Evolutionary conservation across 2,113 vertebrate genomes (phyloP), one percentile per base, ranked within the genome.

Genomic region (Strigops habroptila): DNA sequence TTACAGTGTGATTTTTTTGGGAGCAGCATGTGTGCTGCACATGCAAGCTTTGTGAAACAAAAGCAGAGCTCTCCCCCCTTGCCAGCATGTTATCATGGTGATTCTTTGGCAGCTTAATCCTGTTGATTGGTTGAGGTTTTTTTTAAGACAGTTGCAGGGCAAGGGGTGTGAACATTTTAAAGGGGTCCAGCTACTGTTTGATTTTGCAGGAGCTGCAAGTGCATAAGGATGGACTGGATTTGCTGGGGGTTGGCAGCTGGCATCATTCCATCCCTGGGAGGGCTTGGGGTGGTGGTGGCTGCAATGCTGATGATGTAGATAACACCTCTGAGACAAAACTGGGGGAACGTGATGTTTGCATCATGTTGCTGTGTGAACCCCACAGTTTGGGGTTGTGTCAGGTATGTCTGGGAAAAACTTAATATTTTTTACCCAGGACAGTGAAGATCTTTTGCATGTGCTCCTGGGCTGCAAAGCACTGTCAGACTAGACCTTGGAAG

Each of bases 1-100:
- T 81, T 80, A 14, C 30, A 52, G 41, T 1, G 18, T 6, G 37
- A 37, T 88, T 88, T 44, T 84, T 91, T 93, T 57, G 48, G 48
- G 88, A 93, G 69, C 5, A 1, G 52, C 64, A 51, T 46, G 57
- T 1, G 12, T 0, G 6, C 24, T 12, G 5, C 1, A 15, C 17
- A 67, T 93, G 78, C 71, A 86, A 90, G 51, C 31, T 55, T 18
- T 5, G 6, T 21, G 76, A 44, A 77, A 71, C 51, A 41, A 88
- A 65, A 88, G 78, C 63, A 39, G 41, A 76, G 43, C 48, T 91
- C 25, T 71, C 63, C 41, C 41, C 35, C 1, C 0, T 18, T 51
- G 25, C 79, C 74, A 57, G 25, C 5, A 3, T 1, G 1, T 65
- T 88, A 73, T 88, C 70, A 0, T 4, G 1, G 59, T 10, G 41